Evolutionary conservation across 2,888 invertebrate species (phyloP).

Genomic region (Agriopis leucophaearia): DNA sequence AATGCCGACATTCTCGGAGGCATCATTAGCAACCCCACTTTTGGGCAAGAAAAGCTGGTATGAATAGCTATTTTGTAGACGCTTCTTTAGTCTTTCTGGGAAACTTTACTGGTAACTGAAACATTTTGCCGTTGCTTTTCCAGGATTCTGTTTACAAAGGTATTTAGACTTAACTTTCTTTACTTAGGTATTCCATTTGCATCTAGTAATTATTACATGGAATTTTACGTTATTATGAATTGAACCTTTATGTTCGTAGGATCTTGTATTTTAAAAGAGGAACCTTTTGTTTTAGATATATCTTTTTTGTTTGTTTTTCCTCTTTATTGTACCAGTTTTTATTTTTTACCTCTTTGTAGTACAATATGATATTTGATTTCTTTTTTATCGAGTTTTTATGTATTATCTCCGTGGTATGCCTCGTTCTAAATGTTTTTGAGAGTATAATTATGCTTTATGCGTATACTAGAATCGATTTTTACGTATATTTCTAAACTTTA

Average conservation of each 20-base stretch:
- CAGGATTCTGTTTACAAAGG: neutral
- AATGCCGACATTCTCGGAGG: constrained; percentile 9
- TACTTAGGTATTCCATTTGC: neutral
- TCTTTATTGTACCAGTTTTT: too few species aligned
- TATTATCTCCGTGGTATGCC: too few species aligned
- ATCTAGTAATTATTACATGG: neutral
- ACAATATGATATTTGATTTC: too few species aligned
- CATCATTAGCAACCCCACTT: constrained; percentile 15
- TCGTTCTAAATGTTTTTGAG: too few species aligned
- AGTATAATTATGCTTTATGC: too few species aligned
- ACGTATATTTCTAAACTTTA: too few species aligned
- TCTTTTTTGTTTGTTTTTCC: too few species aligned
- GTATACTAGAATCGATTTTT: too few species aligned
- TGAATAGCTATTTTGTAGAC: neutral
- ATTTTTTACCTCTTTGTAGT: too few species aligned
- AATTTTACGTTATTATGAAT: neutral
- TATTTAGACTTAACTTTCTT: neutral
- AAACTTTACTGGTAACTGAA: neutral
- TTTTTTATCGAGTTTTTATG: too few species aligned
- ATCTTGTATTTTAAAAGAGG: too few species aligned
- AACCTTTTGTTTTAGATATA: neutral
- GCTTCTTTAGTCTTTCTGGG: constrained; percentile 3
- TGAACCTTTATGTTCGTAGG: neutral
- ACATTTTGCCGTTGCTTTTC: constrained; percentile 4
- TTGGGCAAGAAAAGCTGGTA: constrained; percentile 8